Evolutionary conservation across 2,888 invertebrate genomes (phyloP), one percentile per base, ranked within the genome.

Genomic region (Lepidochrysops patricia): DNA sequence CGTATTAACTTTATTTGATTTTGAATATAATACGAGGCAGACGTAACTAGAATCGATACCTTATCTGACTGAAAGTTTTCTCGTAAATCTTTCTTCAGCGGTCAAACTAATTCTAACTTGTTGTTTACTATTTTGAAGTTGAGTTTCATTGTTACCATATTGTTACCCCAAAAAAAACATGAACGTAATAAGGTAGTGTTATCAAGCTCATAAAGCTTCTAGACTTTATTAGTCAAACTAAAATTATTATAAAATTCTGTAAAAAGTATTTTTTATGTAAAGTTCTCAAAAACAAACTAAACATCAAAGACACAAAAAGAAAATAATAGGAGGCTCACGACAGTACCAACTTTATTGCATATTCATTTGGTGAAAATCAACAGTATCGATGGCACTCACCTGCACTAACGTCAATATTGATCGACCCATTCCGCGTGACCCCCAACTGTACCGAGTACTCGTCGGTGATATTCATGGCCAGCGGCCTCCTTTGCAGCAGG

Each of bases 371-470:
- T n/a, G n/a, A 43, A 1, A 19, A 43, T 15, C 19, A 43, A 9
- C 7, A 7, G 6, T 37, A 37, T 37, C 15, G 7, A 19, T 43
- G 35, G 29, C 59, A 75, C 75, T 78, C 77, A 87, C 90, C 80
- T 79, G 83, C 85, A 63, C 84, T 83, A 1, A 92, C 71, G 64
- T 90, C 88, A 54, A 92, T 74, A 67, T 71, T 79, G 7, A 89
- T 66, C 19, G 86, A 86, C 63, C 90, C 91, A 66, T 90, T 89
- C 60, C 77, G 82, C 67, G 81, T 90, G n/a, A 91, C 89, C 37
- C 85, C 75, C 54, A 92, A 74, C 67, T 90, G 82, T 35, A 92
- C 72, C 62, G 80, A 73, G 64, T 91, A 87, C 9, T 91, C 91
- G 0, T 91, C 89, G 62, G 90, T 71, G 63, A 91, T 75, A 58